A percentile compares a stretch with the other conserved stretches of the same genome.
phyloP scores from a whole-genome alignment of 2,113 vertebrate species.

The Pachyramphus minor region DNA sequence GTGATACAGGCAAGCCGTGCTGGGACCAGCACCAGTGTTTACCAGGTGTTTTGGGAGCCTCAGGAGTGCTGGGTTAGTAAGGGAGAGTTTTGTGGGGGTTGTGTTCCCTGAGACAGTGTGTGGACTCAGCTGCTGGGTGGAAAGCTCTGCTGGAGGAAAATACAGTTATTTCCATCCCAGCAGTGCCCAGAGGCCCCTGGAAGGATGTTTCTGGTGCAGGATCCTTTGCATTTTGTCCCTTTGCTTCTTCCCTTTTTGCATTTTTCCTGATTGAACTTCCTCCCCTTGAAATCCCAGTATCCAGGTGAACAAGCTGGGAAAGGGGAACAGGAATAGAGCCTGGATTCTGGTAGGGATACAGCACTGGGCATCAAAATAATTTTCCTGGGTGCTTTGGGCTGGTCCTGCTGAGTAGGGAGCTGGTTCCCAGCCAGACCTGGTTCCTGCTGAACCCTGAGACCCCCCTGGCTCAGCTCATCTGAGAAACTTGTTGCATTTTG shows the following conservation, averaged over 20 bases:
- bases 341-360: fast-evolving
- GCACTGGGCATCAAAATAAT: background rate
- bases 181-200: fast-evolving
- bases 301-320: fast-evolving
- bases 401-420: background rate
- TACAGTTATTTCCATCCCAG: background rate
- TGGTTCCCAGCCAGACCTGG: fast-evolving
- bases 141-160: background rate
- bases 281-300: background rate
- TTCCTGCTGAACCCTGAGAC: background rate
- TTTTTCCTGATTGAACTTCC: background rate
- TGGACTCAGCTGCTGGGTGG: fast-evolving
- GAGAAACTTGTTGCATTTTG: background rate
- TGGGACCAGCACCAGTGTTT: fast-evolving
- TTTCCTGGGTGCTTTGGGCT: background rate
- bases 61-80: background rate
- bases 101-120: background rate
- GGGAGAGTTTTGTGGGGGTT: background rate
- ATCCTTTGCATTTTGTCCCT: background rate
- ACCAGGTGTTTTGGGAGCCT: background rate
- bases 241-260: background rate
- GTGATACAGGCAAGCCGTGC: fast-evolving
- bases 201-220: background rate
- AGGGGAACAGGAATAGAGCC: background rate
- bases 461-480: fast-evolving